These are phyloP conservation scores for Ormyrus pomaceus DNA, from an alignment of 2,888 invertebrate genomes.

Conservation along the genomic window DNA sequence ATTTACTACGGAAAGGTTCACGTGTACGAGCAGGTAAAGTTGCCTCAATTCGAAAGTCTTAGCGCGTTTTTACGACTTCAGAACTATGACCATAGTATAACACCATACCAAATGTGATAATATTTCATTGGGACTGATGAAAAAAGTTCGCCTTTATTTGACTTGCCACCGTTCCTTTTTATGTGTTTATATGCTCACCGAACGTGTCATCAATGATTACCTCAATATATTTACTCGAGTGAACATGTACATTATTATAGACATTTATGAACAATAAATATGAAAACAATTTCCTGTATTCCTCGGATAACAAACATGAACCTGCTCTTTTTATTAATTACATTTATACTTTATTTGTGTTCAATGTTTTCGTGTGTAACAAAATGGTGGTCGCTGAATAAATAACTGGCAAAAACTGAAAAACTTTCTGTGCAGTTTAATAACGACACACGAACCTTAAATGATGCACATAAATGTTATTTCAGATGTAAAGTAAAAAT, in stretches of 20 bases:
- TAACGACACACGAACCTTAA: too few species aligned
- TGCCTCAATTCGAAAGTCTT: conserved; percentile 1
- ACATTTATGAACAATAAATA: neutral
- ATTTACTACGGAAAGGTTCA: neutral
- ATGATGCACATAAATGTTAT: too few species aligned
- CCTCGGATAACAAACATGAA: neutral
- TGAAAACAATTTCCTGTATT: neutral
- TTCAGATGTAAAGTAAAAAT: too few species aligned
- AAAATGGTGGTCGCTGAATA: too few species aligned
- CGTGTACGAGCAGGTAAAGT: neutral
- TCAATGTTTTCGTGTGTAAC: neutral
- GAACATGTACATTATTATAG: neutral
- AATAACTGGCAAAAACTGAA: too few species aligned
- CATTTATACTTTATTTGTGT: neutral
- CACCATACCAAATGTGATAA: conserved; percentile 15
- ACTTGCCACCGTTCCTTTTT: conserved; percentile 1
- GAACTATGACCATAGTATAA: neutral
- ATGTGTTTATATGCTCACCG: neutral
- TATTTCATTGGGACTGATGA: conserved; percentile 47
- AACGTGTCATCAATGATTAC: neutral
- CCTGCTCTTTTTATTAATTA: conserved; percentile 1
- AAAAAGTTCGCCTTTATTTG: conserved; percentile 39
- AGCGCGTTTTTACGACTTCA: conserved; percentile 22
- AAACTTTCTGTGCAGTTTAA: too few species aligned
- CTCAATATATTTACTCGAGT: too few species aligned